phyloP scores from a whole-genome alignment of 1,140 invertebrate genomes.

The Formica exsecta region DNA sequence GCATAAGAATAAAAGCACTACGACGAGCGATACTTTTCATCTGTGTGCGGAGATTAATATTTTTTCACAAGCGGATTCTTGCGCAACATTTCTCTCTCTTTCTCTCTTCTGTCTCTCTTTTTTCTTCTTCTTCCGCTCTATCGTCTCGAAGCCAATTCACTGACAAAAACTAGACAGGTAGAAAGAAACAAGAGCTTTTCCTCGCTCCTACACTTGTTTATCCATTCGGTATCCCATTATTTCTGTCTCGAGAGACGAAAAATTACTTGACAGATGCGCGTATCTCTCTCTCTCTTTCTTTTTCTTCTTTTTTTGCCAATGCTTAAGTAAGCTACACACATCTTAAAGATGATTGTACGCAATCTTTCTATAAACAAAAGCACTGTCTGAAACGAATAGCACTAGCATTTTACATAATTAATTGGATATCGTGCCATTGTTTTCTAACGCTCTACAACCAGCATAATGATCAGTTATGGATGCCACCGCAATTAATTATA shows the following conservation, averaged over 20 bases:
- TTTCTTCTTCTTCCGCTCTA: neutral
- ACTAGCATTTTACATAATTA: too few relatives aligned
- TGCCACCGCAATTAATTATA: constrained; percentile 76
- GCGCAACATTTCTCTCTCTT: neutral
- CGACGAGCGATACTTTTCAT: constrained; percentile 36
- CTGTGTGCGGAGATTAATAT: constrained; percentile 44
- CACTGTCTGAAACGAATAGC: too few relatives aligned
- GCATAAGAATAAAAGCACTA: constrained; percentile 37
- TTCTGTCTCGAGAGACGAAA: constrained; percentile 18
- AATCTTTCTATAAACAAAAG: too few relatives aligned
- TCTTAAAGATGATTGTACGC: too few relatives aligned
- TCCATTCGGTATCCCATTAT: constrained; percentile 4
- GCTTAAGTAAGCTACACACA: too few relatives aligned
- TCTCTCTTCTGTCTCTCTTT: neutral
- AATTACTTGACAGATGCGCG: constrained; percentile 72
- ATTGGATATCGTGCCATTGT: too few relatives aligned
- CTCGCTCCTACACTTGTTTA: neutral
- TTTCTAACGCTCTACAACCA: neutral
- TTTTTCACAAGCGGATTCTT: constrained; percentile 35
- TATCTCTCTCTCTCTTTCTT: neutral
- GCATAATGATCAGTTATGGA: constrained; percentile 74
- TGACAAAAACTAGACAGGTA: constrained; percentile 27
- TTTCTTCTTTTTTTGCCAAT: too few relatives aligned
- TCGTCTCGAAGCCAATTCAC: constrained; percentile 5
- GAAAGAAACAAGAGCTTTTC: neutral